Percentiles rank a stretch among this genome's conserved stretches.
phyloP scores from a whole-genome alignment of 2,113 vertebrate species.

The Abramis brama region DNA sequence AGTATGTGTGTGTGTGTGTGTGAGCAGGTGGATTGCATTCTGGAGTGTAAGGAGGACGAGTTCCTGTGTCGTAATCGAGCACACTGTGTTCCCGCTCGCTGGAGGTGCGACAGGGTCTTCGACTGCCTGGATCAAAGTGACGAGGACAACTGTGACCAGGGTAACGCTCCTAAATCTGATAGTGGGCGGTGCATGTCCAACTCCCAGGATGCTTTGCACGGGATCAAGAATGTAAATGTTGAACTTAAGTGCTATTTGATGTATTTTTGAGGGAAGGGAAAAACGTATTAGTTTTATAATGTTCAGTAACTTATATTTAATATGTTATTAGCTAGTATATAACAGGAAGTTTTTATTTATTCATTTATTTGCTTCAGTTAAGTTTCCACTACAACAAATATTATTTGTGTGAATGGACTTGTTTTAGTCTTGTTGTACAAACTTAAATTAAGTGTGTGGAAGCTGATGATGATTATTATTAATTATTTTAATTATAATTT shows the following conservation, averaged over 20 bases:
- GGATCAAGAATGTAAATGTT: background rate
- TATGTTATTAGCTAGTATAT: no score
- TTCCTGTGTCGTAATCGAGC: constrained; percentile 84
- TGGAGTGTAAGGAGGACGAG: constrained; percentile 82
- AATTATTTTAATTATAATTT: background rate
- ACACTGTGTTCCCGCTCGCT: constrained; percentile 81
- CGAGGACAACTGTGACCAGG: constrained; percentile 81
- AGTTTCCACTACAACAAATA: no score
- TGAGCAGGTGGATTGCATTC: constrained; percentile 81
- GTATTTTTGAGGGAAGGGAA: background rate
- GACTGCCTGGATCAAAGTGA: constrained; percentile 88
- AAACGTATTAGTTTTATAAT: no score
- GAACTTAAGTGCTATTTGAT: background rate
- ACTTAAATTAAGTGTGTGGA: no score
- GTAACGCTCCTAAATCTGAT: constrained; percentile 50
- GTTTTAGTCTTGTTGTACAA: no score
- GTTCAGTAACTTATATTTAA: no score
- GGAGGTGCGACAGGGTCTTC: constrained; percentile 82
- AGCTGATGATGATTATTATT: no score
- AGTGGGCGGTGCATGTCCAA: rapidly evolving
- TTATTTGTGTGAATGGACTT: no score
- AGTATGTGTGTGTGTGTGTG: constrained; percentile 11
- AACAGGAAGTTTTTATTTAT: no score
- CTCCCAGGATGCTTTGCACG: background rate
- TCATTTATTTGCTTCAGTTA: no score